Base-by-base conservation (phyloP, 2,113 vertebrate genomes). In the Acrocephalus arundinaceus region DNA sequence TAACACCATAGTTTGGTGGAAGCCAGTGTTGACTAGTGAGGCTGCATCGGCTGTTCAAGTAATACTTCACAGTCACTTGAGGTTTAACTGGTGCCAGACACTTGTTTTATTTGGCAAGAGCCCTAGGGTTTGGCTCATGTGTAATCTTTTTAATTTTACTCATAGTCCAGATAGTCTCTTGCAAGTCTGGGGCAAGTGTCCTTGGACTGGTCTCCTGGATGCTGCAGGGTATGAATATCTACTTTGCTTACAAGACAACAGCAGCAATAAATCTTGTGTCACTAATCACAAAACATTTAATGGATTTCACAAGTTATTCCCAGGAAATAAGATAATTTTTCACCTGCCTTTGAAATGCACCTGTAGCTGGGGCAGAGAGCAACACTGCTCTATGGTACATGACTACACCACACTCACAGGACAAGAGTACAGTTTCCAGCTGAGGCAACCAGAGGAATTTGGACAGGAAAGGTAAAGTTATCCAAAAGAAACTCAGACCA, bases 381-480 rank as follows among this genome's bases (percentile, higher is more conserved):
- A 52, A 5, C 2, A 1, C 65, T 74, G 46, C 68, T 58, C 1
- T 2, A 0, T 11, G 9, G 25, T 3, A 18, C 0, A 2, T 37
- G 80, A n/a, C 66, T 41, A 18, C 27, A 58, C 13, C 43, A 24
- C 23, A 8, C 10, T 89, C 51, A 14, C 37, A 24, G 61, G 31
- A 66, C 28, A 75, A 63, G 17, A 39, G 25, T 48, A 16, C 0
- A 6, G n/a, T 30, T 62, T n/a, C 35, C 74, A 87, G 27, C 49
- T 51, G 62, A 39, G 85, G 28, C 31, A 73, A 6, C 31, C 43
- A 82, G 35, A 82, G 39, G 67, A 61, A 61, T 80, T 67, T 35
- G 25, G 20, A 33, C 31, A 71, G n/a, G 46, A 87, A 91, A 51
- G 16, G 11, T 51, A 62, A 77, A 72, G 33, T 74, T 72, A 79